Base-by-base conservation (phyloP, 1,140 invertebrate species). In the Drosophila sproati region DNA sequence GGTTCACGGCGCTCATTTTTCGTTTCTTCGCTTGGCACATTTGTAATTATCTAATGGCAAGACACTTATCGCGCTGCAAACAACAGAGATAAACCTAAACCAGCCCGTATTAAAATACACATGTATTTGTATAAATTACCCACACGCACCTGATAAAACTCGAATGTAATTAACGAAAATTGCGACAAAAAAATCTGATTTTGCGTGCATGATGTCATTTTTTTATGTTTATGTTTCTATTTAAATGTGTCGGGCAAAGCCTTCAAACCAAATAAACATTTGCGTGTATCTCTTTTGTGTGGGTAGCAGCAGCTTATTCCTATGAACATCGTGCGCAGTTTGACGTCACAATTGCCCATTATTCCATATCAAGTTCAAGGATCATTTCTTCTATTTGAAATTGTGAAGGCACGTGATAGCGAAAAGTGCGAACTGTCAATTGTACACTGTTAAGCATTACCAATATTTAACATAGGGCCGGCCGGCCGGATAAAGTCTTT, bases 161-260 rank as follows among this genome's bases (percentile, higher is more conserved):
- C 39, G 47, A 20, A 55, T 63, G 41, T 63, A 75, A 70, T 74
- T 63, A 74, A 70, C 43, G 6, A 70, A 20, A 75, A 72, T 61
- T 60, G 54, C 70, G 55, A 59, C 54, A 59, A 41, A 52, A 34
- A 70, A 54, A 45, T 52, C 35, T 32, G 54, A 60, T 66, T 55
- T 64, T 51, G 66, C 51, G 39, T 7, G 54, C 76, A 83, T 86
- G 82, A 86, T 86, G 82, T 86, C 82, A 86, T 78, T 45, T 47
- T 60, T 74, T 48, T 59, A 50, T 64, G 51, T 64, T 68, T 80
- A 57, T 62, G 48, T 60, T 80, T 71, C 39, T 71, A 54, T 76
- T 76, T 78, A 72, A 82, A 70, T 73, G 62, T 57, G 34, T 57
- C 34, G 51, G 51, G 54, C 55, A 71, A 62, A 63, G 61, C 45